Evolutionary conservation across 2,113 vertebrate genomes (phyloP).

Genomic region (Callipepla californica): DNA sequence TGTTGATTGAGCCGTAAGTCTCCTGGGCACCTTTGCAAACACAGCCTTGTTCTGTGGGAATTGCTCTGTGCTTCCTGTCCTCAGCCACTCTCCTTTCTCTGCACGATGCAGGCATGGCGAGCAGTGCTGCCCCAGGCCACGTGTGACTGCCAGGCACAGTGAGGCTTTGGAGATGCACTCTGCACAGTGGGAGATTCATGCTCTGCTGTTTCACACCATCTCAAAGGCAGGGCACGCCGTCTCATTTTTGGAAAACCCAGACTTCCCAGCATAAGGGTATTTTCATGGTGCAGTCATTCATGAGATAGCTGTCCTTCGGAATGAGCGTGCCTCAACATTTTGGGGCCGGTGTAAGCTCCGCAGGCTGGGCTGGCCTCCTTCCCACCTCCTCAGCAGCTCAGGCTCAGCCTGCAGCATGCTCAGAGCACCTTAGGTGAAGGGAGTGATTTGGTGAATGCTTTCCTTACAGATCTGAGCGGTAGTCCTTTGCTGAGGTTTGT

Average conservation of each 20-base stretch:
- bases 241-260: neutral
- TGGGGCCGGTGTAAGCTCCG: neutral
- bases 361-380: neutral
- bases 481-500: neutral
- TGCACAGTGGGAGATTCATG: fast-evolving
- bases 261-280: fast-evolving
- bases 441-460: neutral
- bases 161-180: neutral
- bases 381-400: neutral
- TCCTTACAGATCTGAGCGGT: neutral
- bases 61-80: neutral
- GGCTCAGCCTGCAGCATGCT: fast-evolving
- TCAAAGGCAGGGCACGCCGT: neutral
- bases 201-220: neutral
- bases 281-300: neutral
- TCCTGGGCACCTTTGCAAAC: constrained; percentile 42
- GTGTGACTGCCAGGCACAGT: fast-evolving
- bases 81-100: neutral
- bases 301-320: neutral
- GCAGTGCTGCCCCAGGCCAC: neutral
- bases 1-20: constrained; percentile 30
- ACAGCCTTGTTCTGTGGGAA: neutral
- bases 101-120: neutral
- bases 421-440: neutral
- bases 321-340: neutral